Evolutionary conservation across 2,113 vertebrate genomes (phyloP), one percentile per base, ranked within the genome.

Genomic region (Rhizomys pruinosus): DNA sequence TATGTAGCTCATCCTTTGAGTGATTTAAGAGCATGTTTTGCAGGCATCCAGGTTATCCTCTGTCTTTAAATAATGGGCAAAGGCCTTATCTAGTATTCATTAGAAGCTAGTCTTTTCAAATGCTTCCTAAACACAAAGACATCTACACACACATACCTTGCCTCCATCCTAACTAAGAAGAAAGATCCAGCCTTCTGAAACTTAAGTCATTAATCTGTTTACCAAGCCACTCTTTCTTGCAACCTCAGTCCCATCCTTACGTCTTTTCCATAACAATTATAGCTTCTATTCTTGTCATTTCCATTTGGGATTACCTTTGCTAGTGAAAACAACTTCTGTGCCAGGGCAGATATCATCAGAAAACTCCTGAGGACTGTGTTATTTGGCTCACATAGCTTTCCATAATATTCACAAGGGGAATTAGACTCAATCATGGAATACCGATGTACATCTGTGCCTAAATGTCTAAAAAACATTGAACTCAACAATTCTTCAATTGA

Each of bases 21-120:
- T 82, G 52, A 95, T 52, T 76, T 55, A 69, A 93, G 29, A 44
- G 2, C 19, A 69, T 39, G n/a, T 89, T 86, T 47, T 74, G 20
- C 22, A 91, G 37, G 71, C 29, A 87, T 92, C 87, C 63, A 96
- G 87, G 87, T 91, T 92, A 52, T 42, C 27, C 44, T 74, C 7
- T 44, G 5, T 76, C 29, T 20, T 66, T 85, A 80, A 74, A 94
- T 52, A 64, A 89, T 61, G 57, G 8, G 22, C 23, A 79, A 73
- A 25, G 42, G 73, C 34, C 27, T 69, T 10, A 7, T 73, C n/a
- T 91, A 19, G 22, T 66, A 73, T 29, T 89, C 32, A 59, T n/a
- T 63, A 44, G 10, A 37, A 86, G 47, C 81, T 32, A 52, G 19
- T 2, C 5, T 81, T 52, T 76, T 19, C n/a, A 29, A 59, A 87